Evolutionary conservation across 2,113 vertebrate genomes (phyloP), one percentile per base, ranked within the genome.

Genomic region (Gyps fulvus): DNA sequence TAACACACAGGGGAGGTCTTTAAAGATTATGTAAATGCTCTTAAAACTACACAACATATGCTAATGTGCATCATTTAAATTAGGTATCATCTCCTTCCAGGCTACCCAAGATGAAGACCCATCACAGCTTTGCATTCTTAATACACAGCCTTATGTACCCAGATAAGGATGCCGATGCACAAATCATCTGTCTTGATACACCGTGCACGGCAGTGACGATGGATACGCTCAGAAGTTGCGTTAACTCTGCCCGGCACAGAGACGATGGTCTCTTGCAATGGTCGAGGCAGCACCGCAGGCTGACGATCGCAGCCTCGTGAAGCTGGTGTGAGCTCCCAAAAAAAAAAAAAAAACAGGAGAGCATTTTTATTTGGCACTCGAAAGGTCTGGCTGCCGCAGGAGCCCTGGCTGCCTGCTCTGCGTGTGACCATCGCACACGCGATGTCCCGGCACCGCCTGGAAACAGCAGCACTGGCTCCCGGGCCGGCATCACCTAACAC

Each of bases 311-410:
- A 82, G 83, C 52, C 55, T 2, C 5, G 0, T 0, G 29, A 14
- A 6, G 25, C 16, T 11, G 1, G 14, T 2, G 13, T 0, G 11
- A 3, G 1, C 47, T 38, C 50, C 62, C 93, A 14, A 4, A 3
- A 36, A 4, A 4, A 3, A 3, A 4, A n/a, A 40, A 2, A 3
- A 32, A 0, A 4, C 7, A 13, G 25, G 43, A 43, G 2, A 49
- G 16, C 0, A 0, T 5, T 47, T 47, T 34, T 0, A 20, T 20
- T 4, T 2, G 34, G 71, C 32, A 0, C 17, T 13, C 13, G 23
- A 14, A 23, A 23, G 49, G 3, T 4, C 61, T 26, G 19, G 23
- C 36, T 70, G 62, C 40, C 2, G 4, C 45, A 6, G 29, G 54
- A 69, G 54, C 34, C 43, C 45, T 4, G 22, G 54, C 40, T 34